Base-by-base conservation (phyloP, 2,113 vertebrate species). In the Hyperoodon ampullatus region DNA sequence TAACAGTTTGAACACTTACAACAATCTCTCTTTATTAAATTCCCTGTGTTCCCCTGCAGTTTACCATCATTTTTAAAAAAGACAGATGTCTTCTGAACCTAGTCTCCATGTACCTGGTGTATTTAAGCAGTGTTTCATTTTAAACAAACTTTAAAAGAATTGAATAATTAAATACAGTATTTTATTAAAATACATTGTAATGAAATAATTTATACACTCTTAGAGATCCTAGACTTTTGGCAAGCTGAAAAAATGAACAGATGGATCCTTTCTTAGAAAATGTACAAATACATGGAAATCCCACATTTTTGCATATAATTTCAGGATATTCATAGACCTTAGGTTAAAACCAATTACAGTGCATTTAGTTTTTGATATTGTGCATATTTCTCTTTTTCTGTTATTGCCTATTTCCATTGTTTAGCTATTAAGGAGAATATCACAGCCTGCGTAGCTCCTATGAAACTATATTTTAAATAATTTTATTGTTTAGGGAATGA, bases 1-100 rank as follows among this genome's bases (percentile, higher is more conserved):
- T 92, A 96, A 87, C 88, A 94, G 77, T 94, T 94, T 95, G 83
- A 95, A 87, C 72, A 88, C 75, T 92, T 80, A 33, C 13, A 92
- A 85, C 35, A 90, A 55, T 92, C 47, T 93, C 13, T 66, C 39
- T 97, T 84, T 93, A 90, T 97, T 93, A 96, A 97, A 94, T 93
- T 55, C 63, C 53, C 60, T 93, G 33, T 77, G 18, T 94, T 65
- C 50, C 15, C 61, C 24, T 88, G 55, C 3, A 84, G 50, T 88
- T 94, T 93, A 60, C 47, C 71, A 81, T 72, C 19, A n/a, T 77
- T 94, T 65, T 72, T 6, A 77, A 94, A 90, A 95, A 71, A 50
- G 50, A 93, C 16, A 88, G 39, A 58, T 90, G 33, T 87, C 95
- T 93, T 91, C 87, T 92, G 24, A 81, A 26, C n/a, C 39, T 81